phyloP scores from a whole-genome alignment of 2,888 invertebrate genomes.

The Drosophila prolongata region DNA sequence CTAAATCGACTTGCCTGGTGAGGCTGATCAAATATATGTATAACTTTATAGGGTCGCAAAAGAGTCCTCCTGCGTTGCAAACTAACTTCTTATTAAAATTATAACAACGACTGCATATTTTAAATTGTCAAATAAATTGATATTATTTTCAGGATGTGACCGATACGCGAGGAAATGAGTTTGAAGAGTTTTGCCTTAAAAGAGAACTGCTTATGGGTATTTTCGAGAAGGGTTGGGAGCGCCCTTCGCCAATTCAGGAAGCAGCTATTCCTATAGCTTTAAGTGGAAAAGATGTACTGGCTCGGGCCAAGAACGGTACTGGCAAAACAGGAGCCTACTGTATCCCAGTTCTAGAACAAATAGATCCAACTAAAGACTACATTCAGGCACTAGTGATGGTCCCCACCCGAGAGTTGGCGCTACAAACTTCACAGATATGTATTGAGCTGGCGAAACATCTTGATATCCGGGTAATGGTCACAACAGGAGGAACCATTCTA shows the following conservation, averaged over 20 bases:
- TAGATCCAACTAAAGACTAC: constrained; percentile 94
- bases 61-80: too few relatives aligned
- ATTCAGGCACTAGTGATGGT: constrained; percentile 99
- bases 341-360: constrained; percentile 98
- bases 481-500: constrained; percentile 98
- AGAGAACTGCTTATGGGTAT: constrained; percentile 99
- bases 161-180: constrained; percentile 99
- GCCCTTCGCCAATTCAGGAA: constrained; percentile 99
- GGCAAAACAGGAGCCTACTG: constrained; percentile 99
- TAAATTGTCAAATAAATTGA: neutral
- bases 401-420: constrained; percentile 98
- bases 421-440: constrained; percentile 99
- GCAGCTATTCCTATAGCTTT: constrained; percentile 99
- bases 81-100: too few relatives aligned
- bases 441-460: constrained; percentile 99
- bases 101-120: too few relatives aligned
- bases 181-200: constrained; percentile 99
- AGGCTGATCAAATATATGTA: too few relatives aligned
- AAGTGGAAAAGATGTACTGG: constrained; percentile 98
- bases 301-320: constrained; percentile 99
- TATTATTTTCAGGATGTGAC: constrained; percentile 94
- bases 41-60: too few relatives aligned
- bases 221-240: constrained; percentile 99
- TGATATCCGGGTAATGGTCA: constrained; percentile 99
- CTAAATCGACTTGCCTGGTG: too few relatives aligned